Conservation (phyloP, 2,888 invertebrate genomes). For the Leptinotarsa juncta region DNA sequence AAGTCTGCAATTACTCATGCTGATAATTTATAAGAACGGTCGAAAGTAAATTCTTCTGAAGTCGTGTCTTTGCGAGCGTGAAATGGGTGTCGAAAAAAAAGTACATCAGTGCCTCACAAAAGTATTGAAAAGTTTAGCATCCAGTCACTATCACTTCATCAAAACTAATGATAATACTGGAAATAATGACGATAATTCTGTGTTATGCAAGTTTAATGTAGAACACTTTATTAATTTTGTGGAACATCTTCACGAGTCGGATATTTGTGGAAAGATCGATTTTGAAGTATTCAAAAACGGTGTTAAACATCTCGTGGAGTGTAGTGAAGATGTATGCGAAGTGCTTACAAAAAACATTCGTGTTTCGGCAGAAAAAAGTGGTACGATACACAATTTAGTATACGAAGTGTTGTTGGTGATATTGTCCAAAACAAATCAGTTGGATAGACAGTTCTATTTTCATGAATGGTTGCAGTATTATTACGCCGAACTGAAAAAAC, state of each 20-base stretch:
- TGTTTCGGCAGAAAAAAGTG: background rate
- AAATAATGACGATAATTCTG: background rate
- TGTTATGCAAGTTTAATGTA: background rate
- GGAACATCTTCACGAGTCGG: background rate
- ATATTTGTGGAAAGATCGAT: background rate
- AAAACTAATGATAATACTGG: background rate
- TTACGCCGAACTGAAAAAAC: slow-evolving; percentile 33
- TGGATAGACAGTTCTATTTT: slow-evolving; percentile 37
- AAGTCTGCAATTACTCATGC: background rate
- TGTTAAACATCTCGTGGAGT: slow-evolving; percentile 6
- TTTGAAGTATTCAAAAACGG: background rate
- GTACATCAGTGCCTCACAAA: background rate
- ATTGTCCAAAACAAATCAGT: slow-evolving; percentile 35
- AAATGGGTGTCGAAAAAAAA: background rate
- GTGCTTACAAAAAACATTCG: background rate
- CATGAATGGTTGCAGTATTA: slow-evolving; percentile 35
- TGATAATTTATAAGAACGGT: background rate
- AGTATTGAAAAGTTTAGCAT: background rate
- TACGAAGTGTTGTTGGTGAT: slow-evolving; percentile 38
- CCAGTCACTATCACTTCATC: background rate
- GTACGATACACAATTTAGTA: slow-evolving; percentile 18
- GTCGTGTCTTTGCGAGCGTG: background rate
- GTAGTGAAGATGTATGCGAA: background rate
- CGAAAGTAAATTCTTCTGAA: background rate
- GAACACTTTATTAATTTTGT: background rate